Conservation (phyloP, 2,888 invertebrate species). For the Sclerodermus sp. region DNA sequence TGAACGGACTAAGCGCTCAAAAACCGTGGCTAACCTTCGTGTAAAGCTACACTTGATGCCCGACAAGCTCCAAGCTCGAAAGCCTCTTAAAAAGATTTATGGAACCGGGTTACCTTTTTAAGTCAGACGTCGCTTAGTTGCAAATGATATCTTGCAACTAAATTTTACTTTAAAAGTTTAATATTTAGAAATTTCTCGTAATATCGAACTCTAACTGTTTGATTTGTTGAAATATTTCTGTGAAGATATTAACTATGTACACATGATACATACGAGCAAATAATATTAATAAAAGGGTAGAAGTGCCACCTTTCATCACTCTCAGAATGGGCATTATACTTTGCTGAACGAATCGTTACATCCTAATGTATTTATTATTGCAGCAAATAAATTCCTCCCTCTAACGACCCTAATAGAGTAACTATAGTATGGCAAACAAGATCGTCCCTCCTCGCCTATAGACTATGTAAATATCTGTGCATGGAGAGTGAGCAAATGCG, state of each 20-base stretch:
- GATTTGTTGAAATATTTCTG: no score
- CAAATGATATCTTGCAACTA: no score
- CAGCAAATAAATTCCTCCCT: slow-evolving; percentile 55
- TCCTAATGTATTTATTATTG: slow-evolving; percentile 57
- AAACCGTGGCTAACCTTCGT: slow-evolving; percentile 55
- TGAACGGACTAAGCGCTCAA: slow-evolving; percentile 47
- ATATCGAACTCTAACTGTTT: no score
- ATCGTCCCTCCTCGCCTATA: slow-evolving; percentile 54
- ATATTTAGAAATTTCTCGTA: no score
- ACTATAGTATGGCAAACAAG: slow-evolving; percentile 55
- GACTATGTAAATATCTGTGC: slow-evolving; percentile 53
- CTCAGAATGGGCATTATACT: neutral
- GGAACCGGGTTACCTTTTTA: slow-evolving; percentile 23
- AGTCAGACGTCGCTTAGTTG: slow-evolving; percentile 10
- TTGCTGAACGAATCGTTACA: slow-evolving; percentile 30
- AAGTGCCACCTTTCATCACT: neutral
- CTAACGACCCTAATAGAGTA: slow-evolving; percentile 55
- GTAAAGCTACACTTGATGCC: slow-evolving; percentile 43
- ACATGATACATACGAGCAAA: no score
- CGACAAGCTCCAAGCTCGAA: slow-evolving; percentile 33
- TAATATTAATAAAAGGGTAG: no score
- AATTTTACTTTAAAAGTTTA: no score
- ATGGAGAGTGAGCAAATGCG: slow-evolving; percentile 20
- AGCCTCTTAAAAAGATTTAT: slow-evolving; percentile 51
- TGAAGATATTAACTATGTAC: no score